Percentiles rank a stretch among this genome's conserved stretches.
Evolutionary conservation across 2,113 vertebrate genomes (phyloP).

Genomic region (Triplophysa dalaica): DNA sequence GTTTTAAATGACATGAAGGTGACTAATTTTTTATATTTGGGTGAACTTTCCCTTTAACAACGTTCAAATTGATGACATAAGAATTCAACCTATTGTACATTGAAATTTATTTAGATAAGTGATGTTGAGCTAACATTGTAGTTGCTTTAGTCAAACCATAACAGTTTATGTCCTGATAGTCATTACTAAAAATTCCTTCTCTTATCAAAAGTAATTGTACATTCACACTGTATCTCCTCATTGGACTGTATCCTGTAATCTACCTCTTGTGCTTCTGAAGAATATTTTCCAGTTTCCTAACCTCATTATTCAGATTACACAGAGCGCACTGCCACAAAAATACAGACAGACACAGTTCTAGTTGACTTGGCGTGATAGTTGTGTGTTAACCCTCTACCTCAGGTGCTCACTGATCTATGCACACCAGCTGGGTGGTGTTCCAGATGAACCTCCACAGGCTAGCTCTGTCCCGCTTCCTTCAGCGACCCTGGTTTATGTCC

Average conservation of each 20-base stretch:
- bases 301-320: not conserved
- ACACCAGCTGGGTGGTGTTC: slow-evolving; percentile 59
- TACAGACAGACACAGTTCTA: not conserved
- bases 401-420: slow-evolving; percentile 56
- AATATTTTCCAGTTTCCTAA: not conserved
- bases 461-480: slow-evolving; percentile 50
- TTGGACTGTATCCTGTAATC: not conserved
- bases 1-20: no score
- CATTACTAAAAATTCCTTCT: no score
- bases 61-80: no score
- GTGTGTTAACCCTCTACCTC: slow-evolving; percentile 22
- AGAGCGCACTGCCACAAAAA: not conserved
- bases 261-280: not conserved
- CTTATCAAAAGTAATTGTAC: no score
- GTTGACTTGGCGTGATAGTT: slow-evolving; percentile 2
- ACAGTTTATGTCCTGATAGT: no score
- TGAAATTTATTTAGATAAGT: no score
- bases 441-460: slow-evolving; percentile 52
- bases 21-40: no score
- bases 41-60: no score
- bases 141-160: no score
- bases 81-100: no score
- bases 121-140: no score
- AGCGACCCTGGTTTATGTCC: not conserved
- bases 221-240: no score